phyloP scores from a whole-genome alignment of 2,113 vertebrate species.

The Neofelis nebulosa region DNA sequence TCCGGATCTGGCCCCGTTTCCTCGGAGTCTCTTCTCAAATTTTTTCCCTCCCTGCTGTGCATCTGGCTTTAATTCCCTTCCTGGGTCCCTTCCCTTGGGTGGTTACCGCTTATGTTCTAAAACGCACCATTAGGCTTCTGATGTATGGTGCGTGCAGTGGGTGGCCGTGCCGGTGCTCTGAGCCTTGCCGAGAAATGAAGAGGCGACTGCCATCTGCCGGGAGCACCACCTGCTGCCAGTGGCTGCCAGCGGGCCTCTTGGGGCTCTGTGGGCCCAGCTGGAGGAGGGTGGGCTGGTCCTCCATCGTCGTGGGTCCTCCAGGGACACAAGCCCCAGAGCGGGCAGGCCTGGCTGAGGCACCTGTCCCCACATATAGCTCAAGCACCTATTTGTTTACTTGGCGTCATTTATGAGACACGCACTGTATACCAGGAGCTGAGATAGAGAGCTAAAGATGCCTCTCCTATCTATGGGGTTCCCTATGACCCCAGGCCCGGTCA shows the following conservation, averaged over 20 bases:
- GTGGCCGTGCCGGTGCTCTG: neutral
- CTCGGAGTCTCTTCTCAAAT: neutral
- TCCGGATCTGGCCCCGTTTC: neutral
- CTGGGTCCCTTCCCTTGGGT: constrained; percentile 14
- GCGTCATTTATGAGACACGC: neutral
- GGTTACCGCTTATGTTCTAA: constrained; percentile 65
- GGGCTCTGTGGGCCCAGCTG: neutral
- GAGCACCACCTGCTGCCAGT: accelerated
- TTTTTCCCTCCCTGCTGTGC: neutral
- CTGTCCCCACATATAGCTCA: neutral
- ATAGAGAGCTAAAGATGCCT: neutral
- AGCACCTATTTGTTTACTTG: neutral
- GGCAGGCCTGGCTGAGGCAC: neutral
- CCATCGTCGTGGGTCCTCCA: neutral
- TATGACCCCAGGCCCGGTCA: neutral
- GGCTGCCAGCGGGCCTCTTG: neutral
- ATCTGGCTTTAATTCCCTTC: constrained; percentile 53
- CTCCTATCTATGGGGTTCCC: neutral
- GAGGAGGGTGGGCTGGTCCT: too few species aligned
- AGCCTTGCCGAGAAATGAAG: neutral
- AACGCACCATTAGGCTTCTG: constrained; percentile 64
- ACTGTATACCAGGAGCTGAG: neutral
- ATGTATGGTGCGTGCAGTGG: neutral
- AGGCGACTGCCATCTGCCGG: neutral
- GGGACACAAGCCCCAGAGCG: neutral